Conservation (phyloP, 2,888 invertebrate genomes). For the Calameuta filiformis region DNA sequence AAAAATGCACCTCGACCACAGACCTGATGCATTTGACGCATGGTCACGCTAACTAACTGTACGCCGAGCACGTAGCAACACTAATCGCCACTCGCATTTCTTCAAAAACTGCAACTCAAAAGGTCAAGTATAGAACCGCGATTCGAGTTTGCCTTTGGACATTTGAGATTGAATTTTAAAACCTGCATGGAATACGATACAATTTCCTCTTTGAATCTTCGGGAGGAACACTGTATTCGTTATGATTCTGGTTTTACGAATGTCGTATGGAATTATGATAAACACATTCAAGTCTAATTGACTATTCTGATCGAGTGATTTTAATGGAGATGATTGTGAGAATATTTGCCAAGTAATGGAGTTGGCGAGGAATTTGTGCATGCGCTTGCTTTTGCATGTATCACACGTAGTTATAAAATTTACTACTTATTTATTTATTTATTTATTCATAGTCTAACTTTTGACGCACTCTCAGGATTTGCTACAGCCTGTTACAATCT, state of each 20-base stretch:
- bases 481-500: not conserved
- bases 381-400: not conserved
- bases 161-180: not conserved
- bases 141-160: not conserved
- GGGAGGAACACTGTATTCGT: not conserved
- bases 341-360: not conserved
- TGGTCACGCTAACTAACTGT: conserved; percentile 51
- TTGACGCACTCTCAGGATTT: not conserved
- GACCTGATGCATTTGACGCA: conserved; percentile 44
- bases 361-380: not conserved
- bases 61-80: conserved; percentile 46
- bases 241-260: not conserved
- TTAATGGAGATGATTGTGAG: not conserved
- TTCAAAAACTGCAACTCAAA: conserved; percentile 33
- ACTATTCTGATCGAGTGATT: not conserved
- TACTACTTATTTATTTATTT: not conserved
- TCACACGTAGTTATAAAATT: not conserved
- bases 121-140: conserved; percentile 59
- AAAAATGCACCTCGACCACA: conserved; percentile 30
- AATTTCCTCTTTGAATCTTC: not conserved
- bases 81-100: conserved; percentile 42
- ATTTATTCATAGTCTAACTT: not conserved
- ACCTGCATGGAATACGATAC: not conserved
- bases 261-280: not conserved
- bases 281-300: not conserved